Conservation (phyloP, 2,797 vertebrate genomes). For the Karalla daura region DNA sequence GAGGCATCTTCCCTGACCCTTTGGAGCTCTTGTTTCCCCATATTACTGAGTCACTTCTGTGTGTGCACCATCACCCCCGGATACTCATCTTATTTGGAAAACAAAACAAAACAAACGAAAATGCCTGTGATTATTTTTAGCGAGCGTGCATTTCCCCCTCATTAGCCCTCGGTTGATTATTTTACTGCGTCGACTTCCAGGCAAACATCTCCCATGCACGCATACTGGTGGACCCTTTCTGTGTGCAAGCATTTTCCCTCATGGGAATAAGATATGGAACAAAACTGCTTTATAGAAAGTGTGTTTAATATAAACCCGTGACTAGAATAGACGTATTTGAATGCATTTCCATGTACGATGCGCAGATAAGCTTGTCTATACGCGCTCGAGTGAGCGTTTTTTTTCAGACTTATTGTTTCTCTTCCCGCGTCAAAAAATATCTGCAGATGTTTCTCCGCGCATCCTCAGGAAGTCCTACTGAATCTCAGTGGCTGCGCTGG, state of each 20-base stretch:
- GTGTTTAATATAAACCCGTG: neutral
- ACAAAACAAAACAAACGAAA: conserved; percentile 29
- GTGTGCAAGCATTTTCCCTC: neutral
- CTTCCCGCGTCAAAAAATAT: neutral
- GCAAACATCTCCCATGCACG: conserved; percentile 22
- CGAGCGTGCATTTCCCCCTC: conserved; percentile 50
- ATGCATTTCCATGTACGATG: neutral
- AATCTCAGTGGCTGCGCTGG: conserved; percentile 47
- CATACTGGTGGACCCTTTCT: neutral
- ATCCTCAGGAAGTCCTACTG: conserved; percentile 45
- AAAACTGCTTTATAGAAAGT: neutral
- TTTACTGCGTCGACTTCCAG: conserved; percentile 31
- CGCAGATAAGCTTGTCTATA: conserved; percentile 1
- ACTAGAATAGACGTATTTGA: neutral
- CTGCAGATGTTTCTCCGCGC: conserved; percentile 9
- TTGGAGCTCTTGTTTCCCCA: conserved; percentile 18
- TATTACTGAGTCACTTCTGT: conserved; percentile 33
- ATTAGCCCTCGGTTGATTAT: conserved; percentile 59
- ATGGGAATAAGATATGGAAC: neutral
- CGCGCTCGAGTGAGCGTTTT: too few species aligned
- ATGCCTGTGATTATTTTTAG: conserved; percentile 61
- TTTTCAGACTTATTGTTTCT: too few species aligned
- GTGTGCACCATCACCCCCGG: conserved; percentile 6
- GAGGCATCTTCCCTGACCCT: conserved; percentile 17
- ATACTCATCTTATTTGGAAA: conserved; percentile 42